phyloP scores from a whole-genome alignment of 2,113 vertebrate genomes.

The Trachemys scripta region DNA sequence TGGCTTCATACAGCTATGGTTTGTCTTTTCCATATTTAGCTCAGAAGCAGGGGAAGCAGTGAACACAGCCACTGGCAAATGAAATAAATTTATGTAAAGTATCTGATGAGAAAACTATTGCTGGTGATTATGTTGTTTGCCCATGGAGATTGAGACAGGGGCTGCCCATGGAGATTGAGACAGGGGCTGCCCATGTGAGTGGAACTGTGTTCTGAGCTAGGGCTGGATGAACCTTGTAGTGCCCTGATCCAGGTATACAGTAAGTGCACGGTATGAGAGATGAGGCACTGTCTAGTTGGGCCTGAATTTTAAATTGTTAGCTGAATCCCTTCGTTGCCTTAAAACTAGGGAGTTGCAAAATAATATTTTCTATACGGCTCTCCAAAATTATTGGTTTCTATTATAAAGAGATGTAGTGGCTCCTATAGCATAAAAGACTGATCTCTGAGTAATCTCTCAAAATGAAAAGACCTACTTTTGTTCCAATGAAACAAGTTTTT shows the following conservation, averaged over 20 bases:
- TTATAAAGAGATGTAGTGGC: slow-evolving; percentile 12
- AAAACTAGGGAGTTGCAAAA: not conserved
- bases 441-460: not conserved
- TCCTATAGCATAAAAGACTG: slow-evolving; percentile 25
- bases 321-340: not conserved
- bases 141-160: not conserved
- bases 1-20: not conserved
- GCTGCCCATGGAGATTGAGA: not conserved
- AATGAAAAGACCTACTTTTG: slow-evolving; percentile 10
- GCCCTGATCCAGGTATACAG: not conserved
- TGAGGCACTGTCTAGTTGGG: not conserved
- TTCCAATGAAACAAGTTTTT: not conserved
- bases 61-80: not conserved
- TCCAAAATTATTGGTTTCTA: slow-evolving; percentile 27
- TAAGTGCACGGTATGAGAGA: not conserved
- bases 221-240: no score
- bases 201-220: not conserved
- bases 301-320: not conserved
- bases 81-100: not conserved
- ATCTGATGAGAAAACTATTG: not conserved
- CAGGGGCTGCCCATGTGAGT: not conserved
- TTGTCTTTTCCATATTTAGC: not conserved
- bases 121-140: not conserved
- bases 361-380: not conserved
- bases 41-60: not conserved